Conservation (phyloP, 2,888 invertebrate genomes). For the Seira musarum region DNA sequence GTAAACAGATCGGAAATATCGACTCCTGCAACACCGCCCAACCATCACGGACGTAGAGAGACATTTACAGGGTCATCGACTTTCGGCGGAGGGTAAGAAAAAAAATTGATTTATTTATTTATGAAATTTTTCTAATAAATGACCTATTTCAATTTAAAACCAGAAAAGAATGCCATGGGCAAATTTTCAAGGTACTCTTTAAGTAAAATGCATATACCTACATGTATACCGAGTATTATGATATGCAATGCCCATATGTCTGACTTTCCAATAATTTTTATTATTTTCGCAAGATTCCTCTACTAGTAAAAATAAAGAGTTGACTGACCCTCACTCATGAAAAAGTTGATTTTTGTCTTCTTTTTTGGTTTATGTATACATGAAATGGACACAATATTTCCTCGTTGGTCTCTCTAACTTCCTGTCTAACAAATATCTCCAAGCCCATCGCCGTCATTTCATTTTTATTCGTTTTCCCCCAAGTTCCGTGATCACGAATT, state of each 20-base stretch:
- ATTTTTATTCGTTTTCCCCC: background rate
- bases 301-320: slow-evolving; percentile 9
- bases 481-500: background rate
- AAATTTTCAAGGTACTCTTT: background rate
- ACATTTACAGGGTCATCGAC: slow-evolving; percentile 66
- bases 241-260: background rate
- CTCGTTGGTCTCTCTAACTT: background rate
- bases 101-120: background rate
- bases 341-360: background rate
- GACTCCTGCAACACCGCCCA: slow-evolving; percentile 53
- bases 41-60: slow-evolving; percentile 58
- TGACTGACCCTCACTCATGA: slow-evolving; percentile 34
- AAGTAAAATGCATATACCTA: no score
- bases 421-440: slow-evolving; percentile 6
- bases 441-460: background rate
- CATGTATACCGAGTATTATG: no score
- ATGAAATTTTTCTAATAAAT: background rate
- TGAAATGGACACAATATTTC: background rate
- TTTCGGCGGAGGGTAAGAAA: slow-evolving; percentile 44
- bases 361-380: background rate
- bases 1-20: slow-evolving; percentile 43
- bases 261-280: background rate
- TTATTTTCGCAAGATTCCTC: no score
- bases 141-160: background rate
- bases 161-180: background rate